A percentile compares a stretch with the other conserved stretches of the same genome.
phyloP scores from a whole-genome alignment of 1,140 invertebrate species.

The Drosophila trapezifrons region DNA sequence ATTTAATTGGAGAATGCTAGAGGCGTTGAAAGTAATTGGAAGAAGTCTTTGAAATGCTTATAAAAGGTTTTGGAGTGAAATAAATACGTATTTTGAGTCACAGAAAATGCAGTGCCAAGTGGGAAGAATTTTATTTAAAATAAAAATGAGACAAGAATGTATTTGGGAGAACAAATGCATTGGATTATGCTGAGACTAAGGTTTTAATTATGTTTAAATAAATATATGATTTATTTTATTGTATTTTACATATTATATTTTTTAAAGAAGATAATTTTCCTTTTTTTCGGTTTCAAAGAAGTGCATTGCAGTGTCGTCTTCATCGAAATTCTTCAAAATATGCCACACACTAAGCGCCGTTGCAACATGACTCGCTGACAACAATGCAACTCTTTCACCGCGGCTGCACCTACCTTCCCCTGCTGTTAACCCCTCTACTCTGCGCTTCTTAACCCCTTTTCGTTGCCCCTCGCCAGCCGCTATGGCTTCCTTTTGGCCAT shows the following conservation, averaged over 20 bases:
- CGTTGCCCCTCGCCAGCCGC: background rate
- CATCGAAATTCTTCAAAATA: slow-evolving; percentile 9
- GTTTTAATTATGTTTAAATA: background rate
- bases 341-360: slow-evolving; percentile 71
- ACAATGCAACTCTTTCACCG: slow-evolving; percentile 70
- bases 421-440: background rate
- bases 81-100: no score
- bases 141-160: no score
- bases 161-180: accelerated
- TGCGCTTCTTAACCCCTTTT: slow-evolving; percentile 1
- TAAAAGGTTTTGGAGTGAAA: background rate
- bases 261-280: no score
- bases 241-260: background rate
- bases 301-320: slow-evolving; percentile 59
- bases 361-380: slow-evolving; percentile 76
- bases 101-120: no score
- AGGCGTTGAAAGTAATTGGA: background rate
- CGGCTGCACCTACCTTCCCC: slow-evolving; percentile 18
- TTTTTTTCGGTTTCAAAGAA: slow-evolving; percentile 17
- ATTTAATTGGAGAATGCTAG: slow-evolving; percentile 6
- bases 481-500: slow-evolving; percentile 68
- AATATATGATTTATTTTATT: background rate
- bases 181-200: background rate
- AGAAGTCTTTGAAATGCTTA: background rate
- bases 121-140: background rate